A percentile compares a stretch with the other conserved stretches of the same genome.
phyloP scores from a whole-genome alignment of 2,888 invertebrate species.

The Ormyrus nitidulus region DNA sequence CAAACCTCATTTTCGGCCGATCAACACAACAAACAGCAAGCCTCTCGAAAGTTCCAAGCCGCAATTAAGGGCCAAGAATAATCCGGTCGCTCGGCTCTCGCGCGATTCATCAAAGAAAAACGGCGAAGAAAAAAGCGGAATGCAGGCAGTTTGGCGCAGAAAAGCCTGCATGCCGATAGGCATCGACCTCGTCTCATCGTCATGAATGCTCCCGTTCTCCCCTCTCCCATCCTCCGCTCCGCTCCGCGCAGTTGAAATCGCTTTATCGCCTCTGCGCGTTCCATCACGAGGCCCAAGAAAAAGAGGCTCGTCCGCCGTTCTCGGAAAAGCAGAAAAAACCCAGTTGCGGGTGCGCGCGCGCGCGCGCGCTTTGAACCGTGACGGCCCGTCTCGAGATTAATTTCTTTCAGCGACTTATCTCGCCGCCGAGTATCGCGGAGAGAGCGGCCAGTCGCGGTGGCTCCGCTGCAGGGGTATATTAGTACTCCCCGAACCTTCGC shows the following conservation, averaged over 20 bases:
- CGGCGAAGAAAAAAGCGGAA: too few relatives aligned
- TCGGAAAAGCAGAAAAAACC: slow-evolving; percentile 26
- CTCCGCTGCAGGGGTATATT: too few relatives aligned
- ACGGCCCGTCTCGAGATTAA: slow-evolving; percentile 23
- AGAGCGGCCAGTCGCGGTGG: too few relatives aligned
- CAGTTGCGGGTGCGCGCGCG: neutral
- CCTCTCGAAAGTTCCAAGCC: too few relatives aligned
- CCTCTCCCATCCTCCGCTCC: slow-evolving; percentile 1
- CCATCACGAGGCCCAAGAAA: slow-evolving; percentile 37
- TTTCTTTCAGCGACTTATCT: slow-evolving; percentile 37
- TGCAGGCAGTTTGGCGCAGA: too few relatives aligned
- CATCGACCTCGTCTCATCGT: slow-evolving; percentile 34
- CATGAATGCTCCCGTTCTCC: slow-evolving; percentile 28
- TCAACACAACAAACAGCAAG: too few relatives aligned
- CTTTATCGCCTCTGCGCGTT: slow-evolving; percentile 6
- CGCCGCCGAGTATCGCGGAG: slow-evolving; percentile 11
- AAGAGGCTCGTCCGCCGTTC: slow-evolving; percentile 52
- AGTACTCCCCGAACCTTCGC: too few relatives aligned
- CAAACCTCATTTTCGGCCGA: too few relatives aligned
- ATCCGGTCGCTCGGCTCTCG: too few relatives aligned
- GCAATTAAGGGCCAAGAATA: too few relatives aligned
- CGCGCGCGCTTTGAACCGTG: slow-evolving; percentile 24
- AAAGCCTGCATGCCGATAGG: slow-evolving; percentile 10
- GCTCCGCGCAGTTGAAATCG: neutral
- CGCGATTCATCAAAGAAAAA: too few relatives aligned